Percentiles rank a stretch among this genome's conserved stretches.
Evolutionary conservation across 2,888 invertebrate genomes (phyloP).

Genomic region (Pyrocoelia pectoralis): DNA sequence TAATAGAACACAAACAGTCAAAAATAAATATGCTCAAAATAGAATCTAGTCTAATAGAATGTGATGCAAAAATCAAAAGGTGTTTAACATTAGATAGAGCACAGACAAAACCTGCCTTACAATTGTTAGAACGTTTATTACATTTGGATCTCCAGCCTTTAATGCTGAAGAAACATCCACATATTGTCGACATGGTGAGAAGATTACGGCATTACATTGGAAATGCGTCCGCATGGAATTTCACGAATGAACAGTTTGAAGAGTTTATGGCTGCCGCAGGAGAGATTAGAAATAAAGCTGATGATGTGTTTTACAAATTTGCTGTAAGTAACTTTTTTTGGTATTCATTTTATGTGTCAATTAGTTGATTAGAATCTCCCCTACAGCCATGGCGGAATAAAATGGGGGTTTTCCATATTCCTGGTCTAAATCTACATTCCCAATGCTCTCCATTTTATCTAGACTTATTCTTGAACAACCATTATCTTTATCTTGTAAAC

Average conservation of each 20-base stretch:
- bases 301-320: conserved; percentile 67
- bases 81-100: conserved; percentile 73
- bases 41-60: conserved; percentile 70
- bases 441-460: no score
- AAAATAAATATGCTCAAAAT: conserved; percentile 69
- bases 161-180: conserved; percentile 84
- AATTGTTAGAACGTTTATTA: conserved; percentile 68
- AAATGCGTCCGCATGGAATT: conserved; percentile 78
- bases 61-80: conserved; percentile 73
- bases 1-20: conserved; percentile 65
- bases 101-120: conserved; percentile 75
- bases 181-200: conserved; percentile 79
- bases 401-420: no score
- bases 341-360: no score
- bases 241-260: conserved; percentile 67
- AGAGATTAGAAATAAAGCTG: conserved; percentile 74
- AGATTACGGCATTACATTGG: conserved; percentile 80
- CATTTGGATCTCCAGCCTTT: conserved; percentile 71
- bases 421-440: no score
- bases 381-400: no score
- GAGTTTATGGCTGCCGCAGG: conserved; percentile 74
- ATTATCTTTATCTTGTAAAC: no score
- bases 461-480: no score
- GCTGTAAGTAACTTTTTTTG: conserved; percentile 62
- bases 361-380: no score